Base-by-base conservation (phyloP, 2,797 vertebrate genomes). In the Pseudochirops corinnae region DNA sequence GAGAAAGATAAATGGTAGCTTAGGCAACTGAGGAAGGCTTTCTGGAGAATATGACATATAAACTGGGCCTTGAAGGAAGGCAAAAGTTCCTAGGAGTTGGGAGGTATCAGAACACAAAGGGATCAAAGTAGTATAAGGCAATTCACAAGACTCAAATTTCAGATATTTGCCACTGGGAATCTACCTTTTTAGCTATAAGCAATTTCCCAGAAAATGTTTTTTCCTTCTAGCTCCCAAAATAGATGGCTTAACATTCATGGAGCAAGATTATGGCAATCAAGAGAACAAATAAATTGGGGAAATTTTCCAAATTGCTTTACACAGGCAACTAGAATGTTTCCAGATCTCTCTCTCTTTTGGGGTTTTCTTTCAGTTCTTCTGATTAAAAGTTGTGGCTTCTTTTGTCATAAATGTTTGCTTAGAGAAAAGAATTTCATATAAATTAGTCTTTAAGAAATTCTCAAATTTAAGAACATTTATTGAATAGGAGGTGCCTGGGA, bases 391-490 rank as follows among this genome's bases (percentile, higher is more conserved):
- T 9, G 26, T 46, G 3, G 55, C 94, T 92, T 56, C 26, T 33
- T 50, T 53, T 62, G 11, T 94, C 58, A 87, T n/a, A 18, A 94
- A 56, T 56, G 6, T 95, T 14, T 92, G 60, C 67, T 92, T 93
- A 92, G 87, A 94, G 18, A 92, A 58, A 92, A 82, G 50, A 94
- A 28, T 62, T 56, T 13, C 57, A 56, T 28, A 67, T 94, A 57
- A 52, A 46, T 87, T 50, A 94, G 95, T 95, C n/a, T 18, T 0
- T 57, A 50, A 67, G 93, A 94, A 95, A 29, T 4, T 21, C 93
- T 95, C 90, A 92, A 5, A 52, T 91, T 95, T 92, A 33, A 82
- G 74, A 87, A 94, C 90, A 74, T 1, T 21, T 62, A 1, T 56
- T 93, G 9, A 90, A 53, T 50, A 16, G 74, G 12, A 92, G 57